These are phyloP conservation scores for Pyrgus malvae DNA, from an alignment of 2,888 invertebrate genomes.

Conservation along the genomic window DNA sequence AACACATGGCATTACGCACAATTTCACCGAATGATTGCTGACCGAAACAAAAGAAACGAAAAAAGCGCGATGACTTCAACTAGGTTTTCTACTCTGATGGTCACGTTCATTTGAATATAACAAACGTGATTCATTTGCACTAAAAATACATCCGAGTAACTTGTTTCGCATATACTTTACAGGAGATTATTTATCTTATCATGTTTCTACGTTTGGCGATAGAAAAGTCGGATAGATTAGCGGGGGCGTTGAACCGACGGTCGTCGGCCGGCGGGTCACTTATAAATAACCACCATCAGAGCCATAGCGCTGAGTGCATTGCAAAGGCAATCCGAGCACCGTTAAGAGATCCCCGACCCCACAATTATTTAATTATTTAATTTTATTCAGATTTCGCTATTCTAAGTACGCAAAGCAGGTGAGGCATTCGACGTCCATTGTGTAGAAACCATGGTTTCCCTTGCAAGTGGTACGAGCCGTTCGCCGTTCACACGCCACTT, in stretches of 20 bases:
- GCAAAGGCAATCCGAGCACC: constrained; percentile 43
- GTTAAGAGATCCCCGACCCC: constrained; percentile 39
- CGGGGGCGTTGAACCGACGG: constrained; percentile 54
- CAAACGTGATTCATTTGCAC: constrained; percentile 34
- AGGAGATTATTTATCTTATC: constrained; percentile 50
- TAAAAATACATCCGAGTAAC: constrained; percentile 8
- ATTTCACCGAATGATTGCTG: constrained; percentile 52
- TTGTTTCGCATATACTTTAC: neutral
- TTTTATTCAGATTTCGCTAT: constrained; percentile 26
- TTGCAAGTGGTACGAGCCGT: constrained; percentile 48
- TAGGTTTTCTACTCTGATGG: constrained; percentile 42
- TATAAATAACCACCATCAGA: constrained; percentile 62
- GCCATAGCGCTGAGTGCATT: constrained; percentile 46
- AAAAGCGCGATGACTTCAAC: constrained; percentile 44
- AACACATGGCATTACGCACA: constrained; percentile 42
- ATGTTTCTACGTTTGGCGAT: constrained; percentile 42
- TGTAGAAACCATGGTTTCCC: constrained; percentile 52
- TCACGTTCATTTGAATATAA: constrained; percentile 34
- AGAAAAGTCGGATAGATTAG: constrained; percentile 51
- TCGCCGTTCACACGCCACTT: constrained; percentile 68
- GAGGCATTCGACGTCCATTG: constrained; percentile 24
- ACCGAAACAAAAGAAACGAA: constrained; percentile 50
- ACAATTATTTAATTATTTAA: constrained; percentile 25
- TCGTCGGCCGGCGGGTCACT: constrained; percentile 50
- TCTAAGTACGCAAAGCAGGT: neutral